These are phyloP conservation scores for Himalopsyche anomala DNA, from an alignment of 2,888 invertebrate genomes.

Conservation along the genomic window DNA sequence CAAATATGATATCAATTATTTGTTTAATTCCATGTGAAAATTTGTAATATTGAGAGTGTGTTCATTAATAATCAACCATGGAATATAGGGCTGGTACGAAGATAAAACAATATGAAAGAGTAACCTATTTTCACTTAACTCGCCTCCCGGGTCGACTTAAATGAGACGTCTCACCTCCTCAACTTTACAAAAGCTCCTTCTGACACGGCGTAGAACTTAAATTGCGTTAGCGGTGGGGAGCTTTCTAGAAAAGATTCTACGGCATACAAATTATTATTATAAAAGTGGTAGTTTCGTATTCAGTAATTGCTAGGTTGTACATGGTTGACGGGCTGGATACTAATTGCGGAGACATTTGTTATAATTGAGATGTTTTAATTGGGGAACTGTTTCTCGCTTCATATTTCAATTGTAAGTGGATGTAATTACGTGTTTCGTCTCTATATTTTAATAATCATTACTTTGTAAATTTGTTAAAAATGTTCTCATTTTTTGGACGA, in stretches of 20 bases:
- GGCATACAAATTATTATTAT: not conserved
- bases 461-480: too few relatives aligned
- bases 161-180: slow-evolving; percentile 13
- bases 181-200: not conserved
- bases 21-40: too few relatives aligned
- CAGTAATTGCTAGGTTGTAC: not conserved
- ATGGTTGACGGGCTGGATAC: not conserved
- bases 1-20: too few relatives aligned
- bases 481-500: too few relatives aligned
- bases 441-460: too few relatives aligned
- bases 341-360: not conserved
- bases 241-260: not conserved
- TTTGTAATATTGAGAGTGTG: too few relatives aligned
- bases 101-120: not conserved
- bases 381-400: not conserved
- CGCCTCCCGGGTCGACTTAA: not conserved
- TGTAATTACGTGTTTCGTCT: not conserved
- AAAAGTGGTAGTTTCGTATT: slow-evolving; percentile 3
- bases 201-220: not conserved
- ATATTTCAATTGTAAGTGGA: not conserved
- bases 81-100: too few relatives aligned
- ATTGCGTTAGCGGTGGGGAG: slow-evolving; percentile 8
- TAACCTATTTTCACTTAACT: slow-evolving; percentile 1
- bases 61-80: too few relatives aligned
- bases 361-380: not conserved